Percentiles rank a stretch among this genome's conserved stretches.
Evolutionary conservation across 1,140 invertebrate species (phyloP).

Genomic region (Babylonia areolata): DNA sequence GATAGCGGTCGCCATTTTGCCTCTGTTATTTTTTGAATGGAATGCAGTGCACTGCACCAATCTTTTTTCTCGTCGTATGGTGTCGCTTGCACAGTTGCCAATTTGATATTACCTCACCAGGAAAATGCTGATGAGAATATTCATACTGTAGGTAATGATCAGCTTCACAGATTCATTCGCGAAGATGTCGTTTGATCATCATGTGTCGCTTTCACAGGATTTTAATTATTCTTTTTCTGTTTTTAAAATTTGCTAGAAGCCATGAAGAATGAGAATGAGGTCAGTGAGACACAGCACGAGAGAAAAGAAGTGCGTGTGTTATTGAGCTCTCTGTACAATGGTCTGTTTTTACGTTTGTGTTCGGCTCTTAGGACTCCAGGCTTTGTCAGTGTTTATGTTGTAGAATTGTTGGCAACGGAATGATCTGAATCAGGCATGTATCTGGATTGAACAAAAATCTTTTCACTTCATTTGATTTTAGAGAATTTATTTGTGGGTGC

Average conservation of each 20-base stretch:
- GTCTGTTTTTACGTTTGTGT: too few species aligned
- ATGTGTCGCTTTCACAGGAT: background rate
- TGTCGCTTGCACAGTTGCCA: background rate
- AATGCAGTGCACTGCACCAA: constrained; percentile 28
- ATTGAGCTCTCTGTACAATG: too few species aligned
- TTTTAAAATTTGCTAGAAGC: background rate
- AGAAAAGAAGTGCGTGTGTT: too few species aligned
- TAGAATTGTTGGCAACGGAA: too few species aligned
- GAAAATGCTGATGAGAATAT: background rate
- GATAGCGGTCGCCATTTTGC: constrained; percentile 38
- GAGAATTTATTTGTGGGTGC: too few species aligned
- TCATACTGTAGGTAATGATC: background rate
- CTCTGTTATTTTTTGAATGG: constrained; percentile 37
- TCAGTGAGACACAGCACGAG: background rate
- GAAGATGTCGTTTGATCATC: background rate
- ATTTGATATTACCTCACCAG: background rate
- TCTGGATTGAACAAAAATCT: too few species aligned
- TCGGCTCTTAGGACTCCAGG: too few species aligned
- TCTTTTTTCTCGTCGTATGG: constrained; percentile 14
- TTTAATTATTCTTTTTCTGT: background rate
- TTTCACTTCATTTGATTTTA: too few species aligned
- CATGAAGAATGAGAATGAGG: constrained; percentile 1
- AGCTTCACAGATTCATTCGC: background rate
- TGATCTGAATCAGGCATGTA: too few species aligned
- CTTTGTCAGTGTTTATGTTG: too few species aligned